These are phyloP conservation scores for Limnephilus rhombicus DNA, from an alignment of 2,888 invertebrate species.

Conservation along the genomic window DNA sequence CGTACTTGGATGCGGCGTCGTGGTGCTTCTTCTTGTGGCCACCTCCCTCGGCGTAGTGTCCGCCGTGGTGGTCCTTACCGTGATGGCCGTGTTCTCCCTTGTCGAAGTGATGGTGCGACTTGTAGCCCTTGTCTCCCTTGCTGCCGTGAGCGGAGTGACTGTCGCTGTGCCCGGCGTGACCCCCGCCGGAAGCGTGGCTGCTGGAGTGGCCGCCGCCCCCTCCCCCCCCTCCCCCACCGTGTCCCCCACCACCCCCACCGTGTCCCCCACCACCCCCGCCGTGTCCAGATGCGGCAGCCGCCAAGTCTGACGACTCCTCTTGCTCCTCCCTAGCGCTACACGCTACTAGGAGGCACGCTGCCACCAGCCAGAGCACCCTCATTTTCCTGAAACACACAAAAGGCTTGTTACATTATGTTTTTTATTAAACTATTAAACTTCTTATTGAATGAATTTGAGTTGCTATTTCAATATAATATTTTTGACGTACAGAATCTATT, in stretches of 20 bases:
- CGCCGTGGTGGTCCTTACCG: slow-evolving; percentile 87
- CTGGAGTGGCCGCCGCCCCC: slow-evolving; percentile 75
- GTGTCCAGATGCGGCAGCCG: slow-evolving; percentile 68
- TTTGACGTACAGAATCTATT: background rate
- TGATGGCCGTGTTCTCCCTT: slow-evolving; percentile 88
- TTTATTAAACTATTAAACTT: background rate
- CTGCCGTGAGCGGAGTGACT: slow-evolving; percentile 85
- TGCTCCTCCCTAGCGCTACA: slow-evolving; percentile 72
- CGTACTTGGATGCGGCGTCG: slow-evolving; percentile 86
- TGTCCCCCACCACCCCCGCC: slow-evolving; percentile 37
- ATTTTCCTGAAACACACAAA: slow-evolving; percentile 70
- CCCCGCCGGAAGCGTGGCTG: slow-evolving; percentile 83
- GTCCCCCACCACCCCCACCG: slow-evolving; percentile 74
- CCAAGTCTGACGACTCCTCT: slow-evolving; percentile 72
- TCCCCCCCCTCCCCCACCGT: slow-evolving; percentile 83
- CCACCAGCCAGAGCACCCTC: slow-evolving; percentile 72
- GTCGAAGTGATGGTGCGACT: slow-evolving; percentile 86
- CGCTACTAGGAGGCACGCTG: slow-evolving; percentile 69
- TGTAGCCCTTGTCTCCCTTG: slow-evolving; percentile 89
- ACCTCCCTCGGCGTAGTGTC: slow-evolving; percentile 86
- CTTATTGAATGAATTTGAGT: background rate
- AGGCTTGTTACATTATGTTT: background rate
- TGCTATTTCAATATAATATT: background rate
- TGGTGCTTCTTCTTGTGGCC: slow-evolving; percentile 90
- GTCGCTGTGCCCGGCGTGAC: slow-evolving; percentile 82